Evolutionary conservation across 1,140 invertebrate species (phyloP).

Genomic region (Drosophila tsacasi): DNA sequence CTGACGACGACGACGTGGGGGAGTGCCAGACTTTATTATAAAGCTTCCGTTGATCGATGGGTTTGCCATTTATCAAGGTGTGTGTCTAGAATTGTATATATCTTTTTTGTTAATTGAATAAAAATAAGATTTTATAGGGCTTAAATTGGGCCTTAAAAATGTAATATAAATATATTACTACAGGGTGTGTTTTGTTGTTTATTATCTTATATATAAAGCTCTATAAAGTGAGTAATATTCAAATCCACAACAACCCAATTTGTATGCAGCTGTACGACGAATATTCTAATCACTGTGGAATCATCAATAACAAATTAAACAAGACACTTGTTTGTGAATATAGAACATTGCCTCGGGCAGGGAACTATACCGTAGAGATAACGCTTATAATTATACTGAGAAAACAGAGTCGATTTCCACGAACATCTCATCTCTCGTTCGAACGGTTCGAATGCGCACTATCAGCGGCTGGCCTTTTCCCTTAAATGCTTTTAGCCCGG

Average conservation of each 20-base stretch:
- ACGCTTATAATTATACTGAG: slow-evolving; percentile 9
- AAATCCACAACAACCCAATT: neutral
- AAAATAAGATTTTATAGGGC: neutral
- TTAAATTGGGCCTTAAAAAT: neutral
- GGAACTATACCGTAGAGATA: neutral
- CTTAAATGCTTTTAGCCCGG: slow-evolving; percentile 8
- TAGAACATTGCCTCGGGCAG: slow-evolving; percentile 4
- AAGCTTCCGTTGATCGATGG: slow-evolving; percentile 25
- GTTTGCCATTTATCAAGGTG: slow-evolving; percentile 17
- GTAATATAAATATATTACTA: neutral
- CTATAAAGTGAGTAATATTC: neutral
- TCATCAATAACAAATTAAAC: slow-evolving; percentile 19
- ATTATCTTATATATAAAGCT: neutral
- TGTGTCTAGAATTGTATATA: neutral
- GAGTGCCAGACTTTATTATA: slow-evolving; percentile 18
- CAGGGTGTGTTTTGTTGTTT: neutral
- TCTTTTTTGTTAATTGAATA: neutral
- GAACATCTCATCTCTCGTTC: slow-evolving; percentile 12
- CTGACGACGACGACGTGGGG: slow-evolving; percentile 5
- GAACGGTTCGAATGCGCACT: slow-evolving; percentile 16
- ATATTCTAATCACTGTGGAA: slow-evolving; percentile 8
- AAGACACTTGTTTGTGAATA: slow-evolving; percentile 15
- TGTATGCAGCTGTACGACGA: slow-evolving; percentile 1
- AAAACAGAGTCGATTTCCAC: slow-evolving; percentile 23
- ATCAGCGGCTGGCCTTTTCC: slow-evolving; percentile 38